These are phyloP conservation scores for Chlorops oryzae DNA, from an alignment of 1,140 invertebrate genomes.

Conservation along the genomic window DNA sequence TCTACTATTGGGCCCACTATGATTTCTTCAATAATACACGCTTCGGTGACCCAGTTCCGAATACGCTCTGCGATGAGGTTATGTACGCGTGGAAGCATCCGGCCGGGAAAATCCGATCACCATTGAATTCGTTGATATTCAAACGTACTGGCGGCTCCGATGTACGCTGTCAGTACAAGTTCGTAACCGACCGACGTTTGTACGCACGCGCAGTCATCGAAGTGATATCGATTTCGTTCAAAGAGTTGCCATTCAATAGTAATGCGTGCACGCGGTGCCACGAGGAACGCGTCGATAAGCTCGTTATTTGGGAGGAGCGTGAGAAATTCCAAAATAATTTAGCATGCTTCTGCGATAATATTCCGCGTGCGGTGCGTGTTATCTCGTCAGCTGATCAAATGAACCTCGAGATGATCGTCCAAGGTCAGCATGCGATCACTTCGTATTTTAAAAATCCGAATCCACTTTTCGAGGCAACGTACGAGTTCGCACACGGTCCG, in stretches of 20 bases:
- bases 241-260: conserved; percentile 70
- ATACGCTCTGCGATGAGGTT: conserved; percentile 77
- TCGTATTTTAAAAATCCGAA: conserved; percentile 80
- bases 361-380: conserved; percentile 56
- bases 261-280: conserved; percentile 75
- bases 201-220: conserved; percentile 71
- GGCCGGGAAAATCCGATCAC: conserved; percentile 66
- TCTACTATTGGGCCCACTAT: conserved; percentile 89
- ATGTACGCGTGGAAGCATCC: conserved; percentile 71
- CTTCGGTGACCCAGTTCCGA: conserved; percentile 69
- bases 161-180: conserved; percentile 73
- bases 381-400: conserved; percentile 71
- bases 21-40: conserved; percentile 87
- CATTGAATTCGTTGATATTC: conserved; percentile 78
- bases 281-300: conserved; percentile 74
- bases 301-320: conserved; percentile 67
- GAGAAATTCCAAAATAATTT: conserved; percentile 45
- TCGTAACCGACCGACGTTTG: conserved; percentile 71
- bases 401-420: conserved; percentile 72
- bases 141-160: conserved; percentile 64
- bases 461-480: conserved; percentile 75
- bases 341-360: conserved; percentile 62
- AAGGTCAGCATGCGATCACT: conserved; percentile 70
- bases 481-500: conserved; percentile 82
- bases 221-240: conserved; percentile 47